A percentile compares a stretch with the other conserved stretches of the same genome.
Conservation (phyloP, 2,888 invertebrate genomes). For the Mesochorus sp. region DNA sequence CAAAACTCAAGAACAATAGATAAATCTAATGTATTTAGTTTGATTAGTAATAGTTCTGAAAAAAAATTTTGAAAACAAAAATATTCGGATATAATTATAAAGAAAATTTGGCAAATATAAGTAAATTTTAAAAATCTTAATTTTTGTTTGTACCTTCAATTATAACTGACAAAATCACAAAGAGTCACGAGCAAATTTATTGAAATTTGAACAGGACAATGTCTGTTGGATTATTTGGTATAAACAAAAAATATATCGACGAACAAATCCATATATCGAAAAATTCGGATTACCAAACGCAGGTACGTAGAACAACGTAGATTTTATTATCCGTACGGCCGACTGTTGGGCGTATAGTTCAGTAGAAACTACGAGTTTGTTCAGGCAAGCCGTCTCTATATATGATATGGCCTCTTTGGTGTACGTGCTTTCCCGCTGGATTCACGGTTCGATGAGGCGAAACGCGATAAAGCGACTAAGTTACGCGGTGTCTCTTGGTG, state of each 20-base stretch:
- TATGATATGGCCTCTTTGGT: slow-evolving; percentile 21
- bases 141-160: no score
- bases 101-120: no score
- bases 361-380: slow-evolving; percentile 29
- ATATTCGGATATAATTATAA: background rate
- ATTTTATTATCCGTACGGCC: slow-evolving; percentile 22
- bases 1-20: no score
- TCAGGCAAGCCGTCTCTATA: slow-evolving; percentile 15
- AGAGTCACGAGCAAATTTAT: no score
- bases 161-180: no score
- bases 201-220: no score
- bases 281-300: no score
- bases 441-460: slow-evolving; percentile 69
- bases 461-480: slow-evolving; percentile 67
- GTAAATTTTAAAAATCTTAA: no score
- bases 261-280: no score
- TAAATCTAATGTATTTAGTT: no score
- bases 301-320: background rate
- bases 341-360: slow-evolving; percentile 46
- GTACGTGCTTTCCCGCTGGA: slow-evolving; percentile 63
- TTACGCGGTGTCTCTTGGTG: slow-evolving; percentile 47
- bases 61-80: background rate
- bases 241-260: no score
- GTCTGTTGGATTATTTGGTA: no score
- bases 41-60: background rate